These are phyloP conservation scores for Anguilla obscura DNA, from an alignment of 2,797 vertebrate species.

Conservation along the genomic window DNA sequence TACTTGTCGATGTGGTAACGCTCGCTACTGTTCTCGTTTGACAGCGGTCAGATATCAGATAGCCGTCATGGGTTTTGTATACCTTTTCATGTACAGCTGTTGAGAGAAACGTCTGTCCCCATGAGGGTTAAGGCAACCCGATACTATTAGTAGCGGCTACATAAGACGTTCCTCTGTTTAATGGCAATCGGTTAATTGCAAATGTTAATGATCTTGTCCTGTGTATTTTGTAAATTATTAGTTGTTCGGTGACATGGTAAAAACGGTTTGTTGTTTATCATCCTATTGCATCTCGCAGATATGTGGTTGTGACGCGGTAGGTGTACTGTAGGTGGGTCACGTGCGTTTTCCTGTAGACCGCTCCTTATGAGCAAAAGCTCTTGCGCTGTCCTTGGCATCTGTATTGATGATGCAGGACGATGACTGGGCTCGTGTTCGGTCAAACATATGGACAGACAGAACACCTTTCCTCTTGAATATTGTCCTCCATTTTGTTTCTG, in stretches of 20 bases:
- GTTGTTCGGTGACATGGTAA: background rate
- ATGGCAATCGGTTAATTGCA: background rate
- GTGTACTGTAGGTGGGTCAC: background rate
- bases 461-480: background rate
- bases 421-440: background rate
- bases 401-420: background rate
- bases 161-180: background rate
- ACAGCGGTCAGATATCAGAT: background rate
- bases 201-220: background rate
- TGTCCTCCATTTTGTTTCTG: background rate
- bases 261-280: background rate
- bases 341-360: background rate
- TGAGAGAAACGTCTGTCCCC: background rate
- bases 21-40: background rate
- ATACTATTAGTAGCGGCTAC: background rate
- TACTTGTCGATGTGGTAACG: conserved; percentile 6
- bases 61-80: background rate
- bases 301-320: background rate
- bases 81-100: background rate
- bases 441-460: background rate
- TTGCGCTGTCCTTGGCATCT: background rate
- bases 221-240: background rate
- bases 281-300: background rate
- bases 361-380: background rate
- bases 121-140: background rate